Percentiles rank a stretch among this genome's conserved stretches.
phyloP scores from a whole-genome alignment of 2,797 vertebrate genomes.

The Alfaro cultratus region DNA sequence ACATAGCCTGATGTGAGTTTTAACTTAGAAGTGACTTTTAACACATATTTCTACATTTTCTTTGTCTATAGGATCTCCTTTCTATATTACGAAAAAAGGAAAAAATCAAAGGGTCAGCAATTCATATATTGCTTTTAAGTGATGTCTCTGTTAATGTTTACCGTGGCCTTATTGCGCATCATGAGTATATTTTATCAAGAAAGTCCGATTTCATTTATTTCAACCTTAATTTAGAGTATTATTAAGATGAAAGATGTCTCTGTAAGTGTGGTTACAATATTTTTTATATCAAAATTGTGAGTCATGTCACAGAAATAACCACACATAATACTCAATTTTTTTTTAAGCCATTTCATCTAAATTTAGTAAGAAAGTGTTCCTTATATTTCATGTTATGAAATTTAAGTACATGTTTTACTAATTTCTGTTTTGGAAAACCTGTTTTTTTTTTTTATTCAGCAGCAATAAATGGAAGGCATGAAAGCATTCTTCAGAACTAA shows the following conservation, averaged over 20 bases:
- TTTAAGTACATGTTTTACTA: slow-evolving; percentile 50
- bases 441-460: slow-evolving; percentile 56
- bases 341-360: slow-evolving; percentile 25
- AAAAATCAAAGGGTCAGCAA: not conserved
- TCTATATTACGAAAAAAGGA: not conserved
- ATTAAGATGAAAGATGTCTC: not conserved
- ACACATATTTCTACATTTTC: not conserved
- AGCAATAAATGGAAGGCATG: slow-evolving; percentile 61
- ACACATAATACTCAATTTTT: slow-evolving; percentile 29
- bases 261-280: slow-evolving; percentile 1
- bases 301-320: slow-evolving; percentile 36
- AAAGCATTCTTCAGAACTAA: slow-evolving; percentile 61
- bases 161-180: not conserved
- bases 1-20: not conserved
- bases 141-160: not conserved
- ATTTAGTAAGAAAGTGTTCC: slow-evolving; percentile 12
- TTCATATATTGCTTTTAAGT: not conserved
- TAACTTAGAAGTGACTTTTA: not conserved
- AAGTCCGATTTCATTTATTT: not conserved
- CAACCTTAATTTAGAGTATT: not conserved
- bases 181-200: not conserved
- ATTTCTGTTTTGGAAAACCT: slow-evolving; percentile 52
- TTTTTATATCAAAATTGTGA: slow-evolving; percentile 1
- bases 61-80: not conserved
- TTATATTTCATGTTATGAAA: slow-evolving; percentile 38